Evolutionary conservation across 2,888 invertebrate species (phyloP), one percentile per base, ranked within the genome.

Genomic region (Brachynemurus nebulosus): DNA sequence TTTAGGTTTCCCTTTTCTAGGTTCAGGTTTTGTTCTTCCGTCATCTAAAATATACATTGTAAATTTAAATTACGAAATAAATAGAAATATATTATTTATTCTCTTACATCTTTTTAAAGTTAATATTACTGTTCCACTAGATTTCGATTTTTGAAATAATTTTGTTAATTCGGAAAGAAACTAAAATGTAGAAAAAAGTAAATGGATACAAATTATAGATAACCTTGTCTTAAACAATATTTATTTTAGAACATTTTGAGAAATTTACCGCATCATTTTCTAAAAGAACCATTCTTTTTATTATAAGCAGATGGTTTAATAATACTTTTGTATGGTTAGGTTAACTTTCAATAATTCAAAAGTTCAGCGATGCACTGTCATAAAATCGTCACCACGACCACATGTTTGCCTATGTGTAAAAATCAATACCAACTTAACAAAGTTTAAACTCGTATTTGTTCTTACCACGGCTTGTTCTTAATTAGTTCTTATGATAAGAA

Each of bases 21-120:
- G 86, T 43, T 69, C 67, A 9, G 88, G 88, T 61, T 76, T 80
- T 49, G 79, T 78, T 54, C 78, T 71, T 25, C 89, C 89, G 70
- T 89, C 80, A 67, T 83, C 89, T 86, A 57, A 37, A 68, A 66
- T 41, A 17, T 4, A 39, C n/a, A 46, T 48, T 39, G n/a, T 20
- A 40, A 27, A 46, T 7, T 27, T 39, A 16, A 16, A 27, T 42
- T 34, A 2, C 12, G 37, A 19, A n/a, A 8, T 36, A 42, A 30
- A 42, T 9, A 25, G 27, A 33, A 36, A 8, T n/a, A 42, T 34
- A 46, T 37, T 35, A 37, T 36, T 45, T 36, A 40, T 39, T 27
- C 44, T 76, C 86, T 80, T 75, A 90, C 91, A 95, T 73, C 88
- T 76, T 70, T 95, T 96, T 75, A 95, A 90, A 34, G 90, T 89